A percentile compares a stretch with the other conserved stretches of the same genome.
Evolutionary conservation across 2,113 vertebrate species (phyloP).

Genomic region (Chinchilla lanigera): DNA sequence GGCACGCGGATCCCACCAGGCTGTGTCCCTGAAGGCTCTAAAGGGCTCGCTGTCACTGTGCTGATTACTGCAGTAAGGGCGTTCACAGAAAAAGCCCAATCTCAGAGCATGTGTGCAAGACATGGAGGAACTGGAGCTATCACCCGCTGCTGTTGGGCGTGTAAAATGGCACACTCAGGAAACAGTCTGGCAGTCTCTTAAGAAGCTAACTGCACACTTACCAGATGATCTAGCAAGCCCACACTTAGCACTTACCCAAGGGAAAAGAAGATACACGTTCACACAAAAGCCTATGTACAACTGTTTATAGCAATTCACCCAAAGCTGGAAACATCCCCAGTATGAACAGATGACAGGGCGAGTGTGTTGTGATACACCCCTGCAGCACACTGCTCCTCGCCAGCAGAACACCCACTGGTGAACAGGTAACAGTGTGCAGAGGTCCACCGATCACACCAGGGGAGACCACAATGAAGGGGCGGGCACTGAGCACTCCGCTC

Average conservation of each 20-base stretch:
- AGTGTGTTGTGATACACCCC: accelerated
- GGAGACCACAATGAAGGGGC: neutral
- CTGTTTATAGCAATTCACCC: neutral
- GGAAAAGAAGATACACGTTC: neutral
- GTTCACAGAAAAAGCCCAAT: neutral
- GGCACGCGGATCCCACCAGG: neutral
- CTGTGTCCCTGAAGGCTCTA: neutral
- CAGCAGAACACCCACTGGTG: neutral
- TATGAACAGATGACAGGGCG: neutral
- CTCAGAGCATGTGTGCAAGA: neutral
- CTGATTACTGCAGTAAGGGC: neutral
- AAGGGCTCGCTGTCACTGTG: neutral
- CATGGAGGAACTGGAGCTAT: neutral
- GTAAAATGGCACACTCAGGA: neutral
- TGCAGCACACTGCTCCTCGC: neutral
- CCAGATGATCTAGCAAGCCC: neutral
- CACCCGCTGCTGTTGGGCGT: neutral
- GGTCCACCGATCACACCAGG: neutral
- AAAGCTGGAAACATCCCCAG: neutral
- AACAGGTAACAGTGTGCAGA: no score
- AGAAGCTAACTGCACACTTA: neutral
- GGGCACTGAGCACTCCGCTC: accelerated
- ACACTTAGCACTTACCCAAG: neutral
- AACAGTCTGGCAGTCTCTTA: neutral
- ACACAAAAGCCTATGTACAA: neutral